Evolutionary conservation across 2,113 vertebrate genomes (phyloP).

Genomic region (Hymenochirus boettgeri): DNA sequence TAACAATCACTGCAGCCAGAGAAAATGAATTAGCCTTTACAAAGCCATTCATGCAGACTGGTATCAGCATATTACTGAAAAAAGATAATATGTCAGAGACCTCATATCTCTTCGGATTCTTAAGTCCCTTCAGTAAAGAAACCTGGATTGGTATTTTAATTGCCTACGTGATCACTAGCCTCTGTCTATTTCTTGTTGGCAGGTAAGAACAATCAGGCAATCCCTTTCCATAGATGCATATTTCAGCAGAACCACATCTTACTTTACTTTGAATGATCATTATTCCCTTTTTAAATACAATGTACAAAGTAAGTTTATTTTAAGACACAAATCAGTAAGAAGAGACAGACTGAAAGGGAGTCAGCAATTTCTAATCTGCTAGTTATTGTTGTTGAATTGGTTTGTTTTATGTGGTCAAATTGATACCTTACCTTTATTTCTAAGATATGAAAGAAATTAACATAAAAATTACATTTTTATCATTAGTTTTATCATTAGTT

Average conservation of each 20-base stretch:
- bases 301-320: too few species aligned
- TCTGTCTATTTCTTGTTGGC: conserved; percentile 76
- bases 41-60: conserved; percentile 79
- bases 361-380: too few species aligned
- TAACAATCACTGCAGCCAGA: conserved; percentile 69
- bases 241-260: not conserved
- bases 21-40: conserved; percentile 75
- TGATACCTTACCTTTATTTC: too few species aligned
- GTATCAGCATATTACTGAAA: conserved; percentile 74
- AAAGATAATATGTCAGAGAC: conserved; percentile 56
- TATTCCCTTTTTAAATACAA: not conserved
- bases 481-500: too few species aligned
- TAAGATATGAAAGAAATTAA: too few species aligned
- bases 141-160: conserved; percentile 76
- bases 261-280: too few species aligned
- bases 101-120: conserved; percentile 65
- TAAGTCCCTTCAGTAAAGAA: conserved; percentile 76
- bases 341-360: too few species aligned
- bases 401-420: too few species aligned
- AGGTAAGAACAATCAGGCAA: conserved; percentile 55
- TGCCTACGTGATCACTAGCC: conserved; percentile 71
- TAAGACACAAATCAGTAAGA: too few species aligned
- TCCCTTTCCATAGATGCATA: not conserved
- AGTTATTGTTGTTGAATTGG: too few species aligned
- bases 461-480: too few species aligned